Evolutionary conservation across 2,888 invertebrate genomes (phyloP), one percentile per base, ranked within the genome.

Genomic region (Axea sp.): DNA sequence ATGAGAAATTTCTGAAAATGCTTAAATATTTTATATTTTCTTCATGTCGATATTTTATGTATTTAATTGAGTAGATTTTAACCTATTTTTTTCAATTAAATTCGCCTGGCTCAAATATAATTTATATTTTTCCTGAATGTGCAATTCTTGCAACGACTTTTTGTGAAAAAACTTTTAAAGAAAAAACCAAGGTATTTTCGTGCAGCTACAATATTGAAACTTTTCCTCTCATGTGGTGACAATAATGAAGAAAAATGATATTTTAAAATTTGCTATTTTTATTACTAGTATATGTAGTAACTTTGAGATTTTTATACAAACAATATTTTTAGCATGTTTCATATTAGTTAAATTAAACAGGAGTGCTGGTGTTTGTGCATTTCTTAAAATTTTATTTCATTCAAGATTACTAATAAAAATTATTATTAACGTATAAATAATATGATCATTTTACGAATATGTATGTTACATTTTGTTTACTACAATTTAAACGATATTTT

Each of bases 401-500:
- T n/a, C n/a, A n/a, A n/a, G n/a, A n/a, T n/a, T n/a, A n/a, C n/a
- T n/a, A n/a, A n/a, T n/a, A n/a, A n/a, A n/a, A n/a, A 15, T 5
- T 26, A 37, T 53, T 28, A 37, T 17, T 53, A 5, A 5, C n/a
- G 24, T 3, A 51, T 26, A 12, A 35, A 33, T n/a, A n/a, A n/a
- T n/a, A n/a, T n/a, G n/a, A n/a, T n/a, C n/a, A n/a, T n/a, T n/a
- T n/a, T n/a, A n/a, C n/a, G n/a, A n/a, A n/a, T n/a, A n/a, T n/a
- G n/a, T n/a, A 7, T 14, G 33, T 51, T 35, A 8, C 35, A 28
- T 39, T 39, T 39, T 8, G 39, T 17, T 17, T 15, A 39, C n/a
- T 55, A 28, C 26, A 28, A 53, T 60, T 49, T 33, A 39, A 39
- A 19, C n/a, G 35, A 4, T 19, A 31, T 37, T 45, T 53, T 55